Evolutionary conservation across 2,113 vertebrate genomes (phyloP), one percentile per base, ranked within the genome.

Genomic region (Danionella cerebrum): DNA sequence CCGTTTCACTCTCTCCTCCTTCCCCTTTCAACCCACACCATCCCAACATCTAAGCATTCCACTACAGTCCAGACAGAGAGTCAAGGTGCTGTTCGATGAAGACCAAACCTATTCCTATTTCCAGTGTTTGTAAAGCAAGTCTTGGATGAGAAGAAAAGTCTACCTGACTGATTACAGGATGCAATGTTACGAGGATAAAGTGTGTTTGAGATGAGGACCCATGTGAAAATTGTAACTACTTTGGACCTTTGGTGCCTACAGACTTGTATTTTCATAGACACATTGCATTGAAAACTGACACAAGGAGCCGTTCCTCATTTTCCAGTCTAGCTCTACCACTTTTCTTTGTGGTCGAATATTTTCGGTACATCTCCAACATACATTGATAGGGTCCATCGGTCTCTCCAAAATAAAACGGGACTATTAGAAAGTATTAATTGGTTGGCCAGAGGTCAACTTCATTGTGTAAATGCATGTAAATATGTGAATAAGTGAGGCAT

Each of bases 1-100:
- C 42, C 14, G 74, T 88, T 25, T 80, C 84, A 9, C 78, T 83
- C 18, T 86, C 86, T 1, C 83, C 83, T 4, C 81, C 83, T 5
- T 78, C 84, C 1, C 51, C 84, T 7, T 86, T 85, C 69, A 70
- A 83, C 42, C 62, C 82, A 39, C 84, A 87, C 21, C 79, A 79
- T 60, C 79, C 83, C 50, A 69, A 81, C 69, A 79, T 84, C 52
- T 84, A 84, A 52, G 65, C 31, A 21, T 27, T 60, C 11, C 7
- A 38, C 5, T 27, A 18, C 42, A 51, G 18, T 14, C 50, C 18
- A 41, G 18, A 18, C 18, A 48, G 29, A 39, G 55, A 59, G 8
- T 16, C 16, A 1, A n/a, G 31, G 33, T 57, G 53, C 24, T 31
- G 10, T 13, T 18, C 42, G 29, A 48, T 63, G 59, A 63, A 64